Evolutionary conservation across 2,888 invertebrate genomes (phyloP).

Genomic region (Apamea sordens): DNA sequence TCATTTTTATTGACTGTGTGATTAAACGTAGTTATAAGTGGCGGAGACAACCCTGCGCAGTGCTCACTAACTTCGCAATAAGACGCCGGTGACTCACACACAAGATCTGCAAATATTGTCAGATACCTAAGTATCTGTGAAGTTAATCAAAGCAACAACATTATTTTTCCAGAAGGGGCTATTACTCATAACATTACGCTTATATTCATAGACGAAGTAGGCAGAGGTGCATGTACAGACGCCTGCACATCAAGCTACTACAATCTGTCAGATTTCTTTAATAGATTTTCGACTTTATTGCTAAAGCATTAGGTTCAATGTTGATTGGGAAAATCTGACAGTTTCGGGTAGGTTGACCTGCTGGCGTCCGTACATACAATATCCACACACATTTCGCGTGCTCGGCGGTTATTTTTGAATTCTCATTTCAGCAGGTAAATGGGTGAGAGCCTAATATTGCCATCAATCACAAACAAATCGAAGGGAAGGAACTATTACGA

Average conservation of each 20-base stretch:
- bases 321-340: too few species aligned
- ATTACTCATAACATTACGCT: conserved; percentile 18
- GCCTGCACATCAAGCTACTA: too few species aligned
- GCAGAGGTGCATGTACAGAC: background rate
- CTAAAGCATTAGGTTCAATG: too few species aligned
- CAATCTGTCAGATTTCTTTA: too few species aligned
- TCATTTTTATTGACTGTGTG: conserved; percentile 24
- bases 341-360: too few species aligned
- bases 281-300: too few species aligned
- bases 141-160: conserved; percentile 47
- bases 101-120: conserved; percentile 71
- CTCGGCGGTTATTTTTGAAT: background rate
- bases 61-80: conserved; percentile 65
- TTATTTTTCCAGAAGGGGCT: conserved; percentile 45
- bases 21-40: conserved; percentile 33
- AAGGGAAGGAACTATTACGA: background rate
- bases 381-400: background rate
- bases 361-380: too few species aligned
- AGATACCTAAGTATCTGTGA: conserved; percentile 55
- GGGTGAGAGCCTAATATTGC: background rate
- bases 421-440: background rate
- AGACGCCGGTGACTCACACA: conserved; percentile 66
- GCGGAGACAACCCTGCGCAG: conserved; percentile 60
- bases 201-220: background rate
- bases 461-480: background rate